Evolutionary conservation across 2,797 vertebrate genomes (phyloP).

Genomic region (Phataginus tetradactyla): DNA sequence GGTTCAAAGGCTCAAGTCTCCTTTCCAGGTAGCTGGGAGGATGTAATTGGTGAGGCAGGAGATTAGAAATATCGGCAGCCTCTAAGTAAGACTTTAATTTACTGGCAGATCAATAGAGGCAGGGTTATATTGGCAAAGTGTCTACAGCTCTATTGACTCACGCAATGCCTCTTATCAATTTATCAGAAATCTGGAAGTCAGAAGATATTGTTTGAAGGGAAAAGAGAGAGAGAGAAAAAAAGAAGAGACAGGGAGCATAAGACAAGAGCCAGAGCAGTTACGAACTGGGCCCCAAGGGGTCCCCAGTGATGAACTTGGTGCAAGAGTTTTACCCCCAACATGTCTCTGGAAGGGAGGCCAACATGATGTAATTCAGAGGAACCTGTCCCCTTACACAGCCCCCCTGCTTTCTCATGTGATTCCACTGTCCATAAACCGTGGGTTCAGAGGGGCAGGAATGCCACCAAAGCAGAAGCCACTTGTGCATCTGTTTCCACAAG

Average conservation of each 20-base stretch:
- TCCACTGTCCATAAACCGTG: constrained; percentile 63
- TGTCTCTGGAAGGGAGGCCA: constrained; percentile 66
- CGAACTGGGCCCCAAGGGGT: neutral
- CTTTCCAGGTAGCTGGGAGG: constrained; percentile 87
- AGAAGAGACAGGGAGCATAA: neutral
- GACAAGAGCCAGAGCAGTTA: neutral
- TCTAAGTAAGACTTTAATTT: constrained; percentile 99
- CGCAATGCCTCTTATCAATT: constrained; percentile 99
- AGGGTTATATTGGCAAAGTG: constrained; percentile 99
- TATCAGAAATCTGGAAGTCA: constrained; percentile 98
- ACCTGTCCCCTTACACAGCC: neutral
- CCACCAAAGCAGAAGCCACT: neutral
- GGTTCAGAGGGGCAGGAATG: neutral
- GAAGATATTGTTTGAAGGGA: constrained; percentile 94
- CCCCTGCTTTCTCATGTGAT: constrained; percentile 41
- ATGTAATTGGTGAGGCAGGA: constrained; percentile 91
- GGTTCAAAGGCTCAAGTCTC: constrained; percentile 65
- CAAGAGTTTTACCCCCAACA: constrained; percentile 74
- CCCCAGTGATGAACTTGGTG: constrained; percentile 67
- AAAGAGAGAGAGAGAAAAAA: constrained; percentile 64
- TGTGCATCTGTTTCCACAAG: neutral
- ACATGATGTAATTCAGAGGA: constrained; percentile 65
- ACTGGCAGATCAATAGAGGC: constrained; percentile 99
- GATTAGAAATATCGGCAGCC: constrained; percentile 93
- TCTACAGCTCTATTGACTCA: constrained; percentile 99